Base-by-base conservation (phyloP, 2,113 vertebrate species). In the Pipa parva region DNA sequence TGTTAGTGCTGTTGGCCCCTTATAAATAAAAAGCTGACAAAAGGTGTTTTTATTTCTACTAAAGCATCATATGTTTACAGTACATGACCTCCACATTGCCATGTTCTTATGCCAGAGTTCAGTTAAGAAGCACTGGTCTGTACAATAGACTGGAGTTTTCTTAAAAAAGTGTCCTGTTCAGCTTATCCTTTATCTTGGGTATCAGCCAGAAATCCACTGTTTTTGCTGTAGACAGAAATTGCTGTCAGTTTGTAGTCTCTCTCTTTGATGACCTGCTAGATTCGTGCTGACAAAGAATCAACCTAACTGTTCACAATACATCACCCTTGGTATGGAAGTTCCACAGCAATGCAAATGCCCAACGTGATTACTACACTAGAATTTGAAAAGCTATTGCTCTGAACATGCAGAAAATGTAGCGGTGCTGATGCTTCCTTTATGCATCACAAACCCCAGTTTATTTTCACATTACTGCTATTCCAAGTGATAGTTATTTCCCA, bases 391-490 rank as follows among this genome's bases (percentile, higher is more conserved):
- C 49, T 52, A 67, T 56, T 67, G 63, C 57, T 61, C 25, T 54
- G 46, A 42, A 36, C 56, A 31, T 37, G 21, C 28, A 15, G 55
- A 42, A 31, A 49, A 58, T 29, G 33, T 37, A 61, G 18, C 57
- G 29, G 48, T 61, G 66, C 66, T 70, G 66, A 70, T 54, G 66
- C 56, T 59, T 70, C 25, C 29, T 60, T 59, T 70, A 60, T 60
- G 66, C 66, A 46, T 49, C 66, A 69, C 46, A 60, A 69, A 45
- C 29, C 52, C 66, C 24, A 52, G 57, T 57, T 60, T 29, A 27
- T 54, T 45, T 54, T 4, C 46, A 36, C 46, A 42, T 39, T 37
- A 39, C 46, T 22, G 65, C 65, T 25, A 68, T 68, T 59, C n/a
- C 65, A 51, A 51, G 56, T 68, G 65, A 68, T 59, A 56, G 65